Conservation (phyloP, 2,113 vertebrate genomes). For the Girardinichthys multiradiatus region DNA sequence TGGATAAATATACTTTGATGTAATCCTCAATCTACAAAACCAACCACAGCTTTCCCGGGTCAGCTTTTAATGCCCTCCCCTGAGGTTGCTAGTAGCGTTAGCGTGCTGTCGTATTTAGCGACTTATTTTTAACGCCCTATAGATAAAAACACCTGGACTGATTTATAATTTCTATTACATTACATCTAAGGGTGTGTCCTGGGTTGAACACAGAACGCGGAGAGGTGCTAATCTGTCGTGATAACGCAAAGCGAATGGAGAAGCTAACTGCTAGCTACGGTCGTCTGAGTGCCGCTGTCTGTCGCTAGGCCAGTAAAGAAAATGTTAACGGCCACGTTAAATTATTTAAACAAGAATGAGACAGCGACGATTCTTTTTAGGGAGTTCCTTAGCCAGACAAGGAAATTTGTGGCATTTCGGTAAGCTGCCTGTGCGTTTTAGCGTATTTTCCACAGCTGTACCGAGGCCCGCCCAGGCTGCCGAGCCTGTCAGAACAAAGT, state of each 20-base stretch:
- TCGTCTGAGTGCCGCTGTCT: conserved; percentile 29
- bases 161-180: not conserved
- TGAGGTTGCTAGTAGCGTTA: conserved; percentile 50
- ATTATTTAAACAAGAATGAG: conserved; percentile 13
- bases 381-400: not conserved
- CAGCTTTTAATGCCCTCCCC: conserved; percentile 62
- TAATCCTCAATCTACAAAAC: conserved; percentile 12
- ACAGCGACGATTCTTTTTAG: not conserved
- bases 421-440: not conserved
- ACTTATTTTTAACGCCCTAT: not conserved
- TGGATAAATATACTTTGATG: not conserved
- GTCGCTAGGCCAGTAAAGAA: conserved; percentile 56
- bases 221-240: conserved; percentile 4
- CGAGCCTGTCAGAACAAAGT: conserved; percentile 76
- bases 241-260: conserved; percentile 6
- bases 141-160: not conserved
- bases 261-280: conserved; percentile 21
- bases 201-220: not conserved
- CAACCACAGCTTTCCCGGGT: conserved; percentile 38
- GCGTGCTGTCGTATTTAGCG: conserved; percentile 11
- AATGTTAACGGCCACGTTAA: conserved; percentile 24
- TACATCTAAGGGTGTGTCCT: fast-evolving
- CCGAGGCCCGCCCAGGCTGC: conserved; percentile 53
- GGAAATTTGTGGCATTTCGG: not conserved
- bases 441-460: conserved; percentile 24